Base-by-base conservation (phyloP, 2,113 vertebrate genomes). In the Psammodynastes pulverulentus region DNA sequence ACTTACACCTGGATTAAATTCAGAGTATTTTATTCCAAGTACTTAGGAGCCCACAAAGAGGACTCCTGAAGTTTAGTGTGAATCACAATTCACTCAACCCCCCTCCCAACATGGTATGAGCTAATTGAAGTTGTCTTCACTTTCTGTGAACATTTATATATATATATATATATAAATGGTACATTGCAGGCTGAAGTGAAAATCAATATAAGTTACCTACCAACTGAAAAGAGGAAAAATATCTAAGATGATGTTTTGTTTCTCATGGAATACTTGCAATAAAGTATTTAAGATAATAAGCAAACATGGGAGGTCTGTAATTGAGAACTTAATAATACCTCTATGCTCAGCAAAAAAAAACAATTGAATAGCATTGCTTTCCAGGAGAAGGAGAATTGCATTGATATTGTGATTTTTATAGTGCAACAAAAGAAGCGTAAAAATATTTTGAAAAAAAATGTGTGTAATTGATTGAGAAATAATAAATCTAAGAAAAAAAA, bases 201-300 rank as follows among this genome's bases (percentile, higher is more conserved):
- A 92, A 51, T 15, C 90, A 67, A 26, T 19, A 43, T 86, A 91
- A 48, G 0, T 91, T 93, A 94, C 5, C 87, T 94, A 90, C 51
- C 85, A 95, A 88, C 85, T 87, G 91, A 90, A 94, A 90, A 29
- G 0, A 24, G 53, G 13, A 19, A 85, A 43, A 93, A 91, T 39
- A 91, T 91, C 91, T 89, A 79, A 85, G 92, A 54, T 91, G 4
- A 0, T 91, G 51, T 53, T 87, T 34, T 48, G 1, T 56, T 21
- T 84, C 0, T 0, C 92, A 93, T 91, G 90, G 89, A 90, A 92
- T 87, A 84, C 52, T 91, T 92, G 92, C 95, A 84, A 93, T 88
- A 79, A 95, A 94, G 89, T 96, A 95, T n/a, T 95, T 96, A 48
- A 93, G 93, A 94, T 95, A 95, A 93, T 86, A 46, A 95, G 84